These are phyloP conservation scores for Hydrolagus colliei DNA, from an alignment of 2,797 vertebrate species.

Conservation along the genomic window DNA sequence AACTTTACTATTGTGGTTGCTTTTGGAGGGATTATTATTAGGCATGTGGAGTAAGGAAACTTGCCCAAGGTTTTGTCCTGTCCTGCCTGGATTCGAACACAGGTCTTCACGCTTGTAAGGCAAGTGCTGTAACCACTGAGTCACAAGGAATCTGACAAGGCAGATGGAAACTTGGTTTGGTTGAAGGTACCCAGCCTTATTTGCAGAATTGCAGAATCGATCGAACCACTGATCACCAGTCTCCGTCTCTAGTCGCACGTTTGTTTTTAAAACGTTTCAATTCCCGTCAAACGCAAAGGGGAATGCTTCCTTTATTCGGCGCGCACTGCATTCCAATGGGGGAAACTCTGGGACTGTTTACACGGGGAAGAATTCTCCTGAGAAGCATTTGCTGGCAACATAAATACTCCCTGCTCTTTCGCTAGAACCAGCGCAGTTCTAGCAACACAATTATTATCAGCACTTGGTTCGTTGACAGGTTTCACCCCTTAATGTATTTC, in stretches of 20 bases:
- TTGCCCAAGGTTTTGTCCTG: no score
- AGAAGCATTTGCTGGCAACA: neutral
- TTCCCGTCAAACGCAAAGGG: neutral
- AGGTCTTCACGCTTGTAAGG: no score
- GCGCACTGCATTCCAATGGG: neutral
- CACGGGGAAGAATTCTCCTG: neutral
- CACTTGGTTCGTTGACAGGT: slow-evolving; percentile 2
- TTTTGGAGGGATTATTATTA: no score
- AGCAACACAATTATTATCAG: neutral
- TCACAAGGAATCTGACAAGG: no score
- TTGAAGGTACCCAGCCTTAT: no score
- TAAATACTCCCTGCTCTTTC: neutral
- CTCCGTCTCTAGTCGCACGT: neutral
- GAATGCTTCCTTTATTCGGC: neutral
- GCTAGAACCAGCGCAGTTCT: neutral
- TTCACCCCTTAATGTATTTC: slow-evolving; percentile 14
- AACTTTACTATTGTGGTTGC: no score
- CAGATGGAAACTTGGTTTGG: no score
- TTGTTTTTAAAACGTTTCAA: slow-evolving; percentile 9
- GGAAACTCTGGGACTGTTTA: neutral
- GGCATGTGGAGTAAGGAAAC: no score
- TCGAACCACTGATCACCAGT: slow-evolving; percentile 11
- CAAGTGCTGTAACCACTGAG: no score
- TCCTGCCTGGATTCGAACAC: no score
- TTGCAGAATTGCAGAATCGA: neutral